Evolutionary conservation across 2,888 invertebrate genomes (phyloP).

Genomic region (Cantharis rustica): DNA sequence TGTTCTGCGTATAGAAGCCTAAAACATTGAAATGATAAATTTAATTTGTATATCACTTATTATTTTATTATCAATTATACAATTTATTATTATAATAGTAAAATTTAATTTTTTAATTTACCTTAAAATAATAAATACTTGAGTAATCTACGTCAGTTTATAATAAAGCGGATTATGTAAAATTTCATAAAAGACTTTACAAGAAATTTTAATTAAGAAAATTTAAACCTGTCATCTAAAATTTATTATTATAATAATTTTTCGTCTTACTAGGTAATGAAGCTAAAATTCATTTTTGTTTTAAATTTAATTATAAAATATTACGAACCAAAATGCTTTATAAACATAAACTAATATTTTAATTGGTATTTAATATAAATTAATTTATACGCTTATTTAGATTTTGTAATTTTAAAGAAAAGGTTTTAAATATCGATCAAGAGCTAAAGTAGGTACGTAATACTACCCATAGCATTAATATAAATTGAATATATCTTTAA

Average conservation of each 20-base stretch:
- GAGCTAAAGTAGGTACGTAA: not conserved
- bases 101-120: not conserved
- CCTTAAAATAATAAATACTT: not conserved
- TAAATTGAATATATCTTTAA: not conserved
- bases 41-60: no score
- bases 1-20: no score
- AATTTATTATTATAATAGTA: not conserved
- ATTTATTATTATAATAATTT: not conserved
- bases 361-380: no score
- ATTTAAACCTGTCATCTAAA: not conserved
- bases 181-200: not conserved
- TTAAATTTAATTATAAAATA: not conserved
- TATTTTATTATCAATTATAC: no score
- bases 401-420: not conserved
- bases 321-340: not conserved
- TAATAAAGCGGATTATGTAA: not conserved
- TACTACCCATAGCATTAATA: not conserved
- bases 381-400: no score
- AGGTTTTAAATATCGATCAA: not conserved
- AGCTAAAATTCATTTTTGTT: not conserved
- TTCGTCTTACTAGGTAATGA: not conserved
- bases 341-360: not conserved
- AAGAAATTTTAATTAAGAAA: not conserved
- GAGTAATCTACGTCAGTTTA: not conserved
- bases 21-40: no score